These are phyloP conservation scores for Heliconius himera DNA, from an alignment of 1,140 invertebrate genomes.

Conservation along the genomic window DNA sequence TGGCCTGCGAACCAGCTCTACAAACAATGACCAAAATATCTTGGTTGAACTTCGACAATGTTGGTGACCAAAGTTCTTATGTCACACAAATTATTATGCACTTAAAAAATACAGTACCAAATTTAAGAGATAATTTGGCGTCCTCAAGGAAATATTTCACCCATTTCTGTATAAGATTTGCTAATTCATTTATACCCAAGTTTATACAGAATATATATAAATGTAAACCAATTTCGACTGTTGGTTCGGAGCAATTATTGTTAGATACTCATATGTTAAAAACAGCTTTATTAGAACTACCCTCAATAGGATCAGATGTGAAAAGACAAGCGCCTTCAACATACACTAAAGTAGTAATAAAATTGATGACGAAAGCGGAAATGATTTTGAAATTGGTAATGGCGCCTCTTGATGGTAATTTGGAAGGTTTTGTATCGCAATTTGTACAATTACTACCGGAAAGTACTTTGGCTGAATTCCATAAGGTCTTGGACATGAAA, in stretches of 20 bases:
- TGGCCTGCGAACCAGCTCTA: slow-evolving; percentile 95
- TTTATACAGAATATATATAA: slow-evolving; percentile 96
- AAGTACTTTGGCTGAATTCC: slow-evolving; percentile 94
- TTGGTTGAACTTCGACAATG: slow-evolving; percentile 95
- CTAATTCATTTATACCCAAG: slow-evolving; percentile 97
- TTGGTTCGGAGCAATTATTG: slow-evolving; percentile 98
- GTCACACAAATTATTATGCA: slow-evolving; percentile 94
- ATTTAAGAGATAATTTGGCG: slow-evolving; percentile 95
- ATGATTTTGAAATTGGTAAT: slow-evolving; percentile 99
- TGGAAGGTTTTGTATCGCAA: slow-evolving; percentile 91
- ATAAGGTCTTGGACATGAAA: slow-evolving; percentile 99
- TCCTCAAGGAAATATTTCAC: slow-evolving; percentile 99
- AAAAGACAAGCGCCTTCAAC: slow-evolving; percentile 93
- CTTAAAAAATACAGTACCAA: slow-evolving; percentile 93
- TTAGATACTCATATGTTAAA: slow-evolving; percentile 99
- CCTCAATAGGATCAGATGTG: slow-evolving; percentile 94
- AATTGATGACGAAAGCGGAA: slow-evolving; percentile 98
- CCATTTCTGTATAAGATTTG: slow-evolving; percentile 98
- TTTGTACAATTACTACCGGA: slow-evolving; percentile 95
- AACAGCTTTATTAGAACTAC: slow-evolving; percentile 96
- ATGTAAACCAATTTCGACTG: slow-evolving; percentile 95
- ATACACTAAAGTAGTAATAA: slow-evolving; percentile 94
- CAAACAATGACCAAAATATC: slow-evolving; percentile 96
- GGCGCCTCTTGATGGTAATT: slow-evolving; percentile 93
- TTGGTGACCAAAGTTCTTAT: slow-evolving; percentile 98